These are phyloP conservation scores for Drymonia ruficornis DNA, from an alignment of 2,888 invertebrate species.

Conservation along the genomic window DNA sequence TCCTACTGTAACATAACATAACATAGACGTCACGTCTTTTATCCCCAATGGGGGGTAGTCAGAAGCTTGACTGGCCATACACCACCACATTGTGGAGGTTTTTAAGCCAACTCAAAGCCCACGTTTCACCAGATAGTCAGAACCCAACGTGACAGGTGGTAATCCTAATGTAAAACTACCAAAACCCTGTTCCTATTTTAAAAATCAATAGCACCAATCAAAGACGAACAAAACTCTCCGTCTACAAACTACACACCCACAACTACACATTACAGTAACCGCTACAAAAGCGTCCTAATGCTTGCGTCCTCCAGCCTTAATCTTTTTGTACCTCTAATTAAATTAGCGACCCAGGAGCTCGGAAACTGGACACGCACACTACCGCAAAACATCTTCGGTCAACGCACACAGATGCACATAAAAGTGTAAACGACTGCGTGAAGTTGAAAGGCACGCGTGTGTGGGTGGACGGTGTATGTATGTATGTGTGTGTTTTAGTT, in stretches of 20 bases:
- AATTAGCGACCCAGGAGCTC: constrained; percentile 82
- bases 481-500: constrained; percentile 83
- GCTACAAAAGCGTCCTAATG: constrained; percentile 79
- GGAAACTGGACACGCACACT: constrained; percentile 82
- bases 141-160: too few relatives aligned
- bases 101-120: too few relatives aligned
- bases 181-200: too few relatives aligned
- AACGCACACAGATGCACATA: constrained; percentile 50
- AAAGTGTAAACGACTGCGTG: constrained; percentile 39
- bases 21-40: too few relatives aligned
- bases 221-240: constrained; percentile 16
- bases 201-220: neutral
- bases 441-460: constrained; percentile 52
- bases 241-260: constrained; percentile 16
- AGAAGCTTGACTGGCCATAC: too few relatives aligned
- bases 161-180: too few relatives aligned
- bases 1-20: too few relatives aligned
- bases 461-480: constrained; percentile 67
- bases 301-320: constrained; percentile 78
- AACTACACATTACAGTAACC: constrained; percentile 48
- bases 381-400: constrained; percentile 38
- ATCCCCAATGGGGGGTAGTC: too few relatives aligned
- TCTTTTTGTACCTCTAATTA: constrained; percentile 85
- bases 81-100: too few relatives aligned
- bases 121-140: too few relatives aligned